phyloP scores from a whole-genome alignment of 2,888 invertebrate genomes.

The Lysandra bellargus region DNA sequence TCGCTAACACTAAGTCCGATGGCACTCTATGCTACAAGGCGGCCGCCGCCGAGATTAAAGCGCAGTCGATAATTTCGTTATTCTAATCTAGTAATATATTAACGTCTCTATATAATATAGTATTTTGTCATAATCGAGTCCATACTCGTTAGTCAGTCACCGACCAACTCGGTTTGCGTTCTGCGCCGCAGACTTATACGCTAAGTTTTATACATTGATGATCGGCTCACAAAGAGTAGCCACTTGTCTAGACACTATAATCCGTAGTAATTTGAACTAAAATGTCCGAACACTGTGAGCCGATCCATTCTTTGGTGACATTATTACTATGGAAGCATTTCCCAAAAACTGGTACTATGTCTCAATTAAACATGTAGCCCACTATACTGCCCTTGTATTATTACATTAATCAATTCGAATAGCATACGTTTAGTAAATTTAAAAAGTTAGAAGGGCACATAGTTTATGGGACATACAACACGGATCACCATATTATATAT shows the following conservation, averaged over 20 bases:
- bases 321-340: constrained; percentile 34
- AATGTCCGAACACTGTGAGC: constrained; percentile 44
- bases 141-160: constrained; percentile 20
- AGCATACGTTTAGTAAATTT: not conserved
- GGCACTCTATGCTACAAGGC: constrained; percentile 73
- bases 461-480: not conserved
- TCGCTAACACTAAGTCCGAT: constrained; percentile 74
- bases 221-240: constrained; percentile 5
- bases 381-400: not conserved
- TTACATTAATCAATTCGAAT: constrained; percentile 1
- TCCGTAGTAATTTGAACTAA: not conserved
- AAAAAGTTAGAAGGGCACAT: not conserved
- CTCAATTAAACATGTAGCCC: not conserved
- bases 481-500: not conserved
- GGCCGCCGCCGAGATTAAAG: constrained; percentile 47
- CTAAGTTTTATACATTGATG: constrained; percentile 27
- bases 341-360: not conserved
- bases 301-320: constrained; percentile 55
- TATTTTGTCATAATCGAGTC: constrained; percentile 30
- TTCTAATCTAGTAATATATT: constrained; percentile 30
- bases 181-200: constrained; percentile 13
- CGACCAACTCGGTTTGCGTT: constrained; percentile 13
- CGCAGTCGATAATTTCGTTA: constrained; percentile 43
- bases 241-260: not conserved
- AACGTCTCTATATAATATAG: constrained; percentile 28